phyloP scores from a whole-genome alignment of 2,888 invertebrate species.

The Caenorhabditis macrosperma region DNA sequence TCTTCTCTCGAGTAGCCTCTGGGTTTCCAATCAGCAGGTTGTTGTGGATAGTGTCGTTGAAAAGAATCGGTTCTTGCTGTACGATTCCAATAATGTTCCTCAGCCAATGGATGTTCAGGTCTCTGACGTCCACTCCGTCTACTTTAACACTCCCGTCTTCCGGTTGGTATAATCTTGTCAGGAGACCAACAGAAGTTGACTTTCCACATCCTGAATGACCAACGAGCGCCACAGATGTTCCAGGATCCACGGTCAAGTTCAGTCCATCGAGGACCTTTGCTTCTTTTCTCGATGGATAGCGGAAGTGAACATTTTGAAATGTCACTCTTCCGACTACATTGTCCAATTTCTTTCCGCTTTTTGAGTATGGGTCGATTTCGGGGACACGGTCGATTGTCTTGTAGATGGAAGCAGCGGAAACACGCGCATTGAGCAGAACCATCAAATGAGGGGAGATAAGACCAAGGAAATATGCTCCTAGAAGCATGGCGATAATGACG shows the following conservation, averaged over 20 bases:
- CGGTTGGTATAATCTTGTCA: constrained; percentile 67
- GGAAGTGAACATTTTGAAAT: constrained; percentile 74
- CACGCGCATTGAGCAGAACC: constrained; percentile 71
- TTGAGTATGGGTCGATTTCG: constrained; percentile 71
- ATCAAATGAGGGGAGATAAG: constrained; percentile 70
- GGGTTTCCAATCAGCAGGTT: constrained; percentile 69
- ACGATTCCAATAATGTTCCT: constrained; percentile 74
- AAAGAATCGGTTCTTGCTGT: constrained; percentile 75
- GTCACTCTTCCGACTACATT: constrained; percentile 53
- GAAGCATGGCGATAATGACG: constrained; percentile 71
- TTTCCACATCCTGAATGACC: constrained; percentile 72
- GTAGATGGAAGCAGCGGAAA: constrained; percentile 69
- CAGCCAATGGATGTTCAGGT: constrained; percentile 70
- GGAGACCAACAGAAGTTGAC: constrained; percentile 68
- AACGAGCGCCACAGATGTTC: constrained; percentile 69
- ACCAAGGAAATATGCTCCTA: constrained; percentile 71
- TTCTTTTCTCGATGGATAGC: constrained; percentile 70
- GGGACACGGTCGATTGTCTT: constrained; percentile 69
- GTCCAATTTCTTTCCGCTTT: constrained; percentile 55
- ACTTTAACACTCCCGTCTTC: constrained; percentile 65
- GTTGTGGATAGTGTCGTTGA: constrained; percentile 72
- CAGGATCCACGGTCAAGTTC: constrained; percentile 65
- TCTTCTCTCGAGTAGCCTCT: constrained; percentile 64
- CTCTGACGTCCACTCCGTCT: constrained; percentile 72
- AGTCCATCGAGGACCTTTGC: constrained; percentile 66